These are phyloP conservation scores for Oriolus oriolus DNA, from an alignment of 2,113 vertebrate species.

Conservation along the genomic window DNA sequence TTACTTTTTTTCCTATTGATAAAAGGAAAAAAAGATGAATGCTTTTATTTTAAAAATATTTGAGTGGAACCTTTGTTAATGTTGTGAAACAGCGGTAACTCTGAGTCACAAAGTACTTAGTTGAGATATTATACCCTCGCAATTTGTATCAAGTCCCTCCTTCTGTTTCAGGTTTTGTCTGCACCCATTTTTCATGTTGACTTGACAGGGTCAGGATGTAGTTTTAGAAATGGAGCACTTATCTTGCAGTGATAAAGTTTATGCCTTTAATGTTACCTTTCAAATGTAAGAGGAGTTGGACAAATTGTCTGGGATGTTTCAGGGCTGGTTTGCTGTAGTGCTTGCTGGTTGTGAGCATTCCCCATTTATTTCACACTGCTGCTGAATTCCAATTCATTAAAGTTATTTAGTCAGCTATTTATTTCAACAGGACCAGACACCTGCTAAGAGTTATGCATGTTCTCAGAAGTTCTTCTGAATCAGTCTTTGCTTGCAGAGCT, in stretches of 20 bases:
- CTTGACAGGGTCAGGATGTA: not conserved
- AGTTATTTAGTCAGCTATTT: not conserved
- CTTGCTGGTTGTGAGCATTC: not conserved
- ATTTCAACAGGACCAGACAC: not conserved
- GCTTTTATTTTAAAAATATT: not conserved
- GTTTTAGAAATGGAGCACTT: conserved; percentile 9
- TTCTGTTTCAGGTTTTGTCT: not conserved
- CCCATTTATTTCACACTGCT: not conserved
- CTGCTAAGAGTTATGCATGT: not conserved
- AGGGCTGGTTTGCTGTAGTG: not conserved
- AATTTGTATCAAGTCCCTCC: not conserved
- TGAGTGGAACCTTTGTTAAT: not conserved
- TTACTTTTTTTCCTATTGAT: not conserved
- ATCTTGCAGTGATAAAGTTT: not conserved
- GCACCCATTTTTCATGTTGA: not conserved
- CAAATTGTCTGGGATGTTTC: not conserved
- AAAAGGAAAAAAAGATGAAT: not conserved
- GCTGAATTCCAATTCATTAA: not conserved
- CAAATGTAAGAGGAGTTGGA: not conserved
- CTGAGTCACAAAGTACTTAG: not conserved
- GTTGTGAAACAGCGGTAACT: not conserved
- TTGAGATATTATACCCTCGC: not conserved
- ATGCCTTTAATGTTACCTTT: conserved; percentile 6
- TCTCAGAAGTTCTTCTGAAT: not conserved
- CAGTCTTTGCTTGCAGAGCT: not conserved